Evolutionary conservation across 2,888 invertebrate genomes (phyloP).

Genomic region (Zele albiditarsus): DNA sequence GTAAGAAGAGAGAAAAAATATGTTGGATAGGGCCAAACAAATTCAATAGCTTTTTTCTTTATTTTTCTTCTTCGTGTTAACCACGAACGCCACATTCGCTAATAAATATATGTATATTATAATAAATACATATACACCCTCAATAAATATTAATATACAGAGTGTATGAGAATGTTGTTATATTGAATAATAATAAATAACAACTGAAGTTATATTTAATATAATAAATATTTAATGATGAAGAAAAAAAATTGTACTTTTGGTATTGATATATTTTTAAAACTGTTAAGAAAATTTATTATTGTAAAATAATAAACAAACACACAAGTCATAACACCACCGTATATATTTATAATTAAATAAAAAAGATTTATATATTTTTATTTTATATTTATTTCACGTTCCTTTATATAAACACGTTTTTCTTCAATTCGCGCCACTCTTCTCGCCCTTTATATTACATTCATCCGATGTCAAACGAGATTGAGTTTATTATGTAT

Average conservation of each 20-base stretch:
- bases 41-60: conserved; percentile 68
- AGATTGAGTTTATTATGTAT: conserved; percentile 53
- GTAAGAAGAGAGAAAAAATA: conserved; percentile 17
- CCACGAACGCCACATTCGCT: conserved; percentile 50
- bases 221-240: no score
- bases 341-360: background rate
- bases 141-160: background rate
- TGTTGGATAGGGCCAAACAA: conserved; percentile 51
- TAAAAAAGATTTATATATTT: background rate
- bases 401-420: background rate
- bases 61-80: conserved; percentile 65
- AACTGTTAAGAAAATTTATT: no score
- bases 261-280: no score
- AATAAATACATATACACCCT: background rate
- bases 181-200: no score
- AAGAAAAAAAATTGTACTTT: no score
- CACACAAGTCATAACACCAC: no score
- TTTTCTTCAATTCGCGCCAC: background rate
- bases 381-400: background rate
- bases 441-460: background rate
- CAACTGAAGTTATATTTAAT: no score
- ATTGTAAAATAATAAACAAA: no score
- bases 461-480: conserved; percentile 52
- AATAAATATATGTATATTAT: conserved; percentile 9
- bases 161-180: no score